phyloP scores from a whole-genome alignment of 2,797 vertebrate species.

The Malurus leucopterus region DNA sequence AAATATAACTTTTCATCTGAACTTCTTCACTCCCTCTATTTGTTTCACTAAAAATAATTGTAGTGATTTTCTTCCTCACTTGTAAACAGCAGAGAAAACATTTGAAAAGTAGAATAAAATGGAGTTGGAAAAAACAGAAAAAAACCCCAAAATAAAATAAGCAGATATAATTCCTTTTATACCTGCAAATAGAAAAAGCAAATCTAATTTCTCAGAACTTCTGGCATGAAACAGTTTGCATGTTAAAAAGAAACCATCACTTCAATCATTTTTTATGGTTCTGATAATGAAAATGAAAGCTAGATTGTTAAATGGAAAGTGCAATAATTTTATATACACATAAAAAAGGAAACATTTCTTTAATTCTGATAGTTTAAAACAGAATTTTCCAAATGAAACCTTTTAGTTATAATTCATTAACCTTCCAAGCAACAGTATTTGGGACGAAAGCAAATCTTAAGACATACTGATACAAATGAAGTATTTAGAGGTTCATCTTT shows the following conservation, averaged over 20 bases:
- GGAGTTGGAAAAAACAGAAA: neutral
- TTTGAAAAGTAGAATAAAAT: constrained; percentile 22
- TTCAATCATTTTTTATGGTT: constrained; percentile 66
- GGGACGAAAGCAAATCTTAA: neutral
- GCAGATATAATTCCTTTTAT: constrained; percentile 32
- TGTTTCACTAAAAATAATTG: constrained; percentile 62
- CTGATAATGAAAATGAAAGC: constrained; percentile 66
- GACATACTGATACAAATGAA: neutral
- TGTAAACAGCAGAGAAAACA: constrained; percentile 22
- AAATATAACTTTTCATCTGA: constrained; percentile 67
- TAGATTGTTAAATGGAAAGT: constrained; percentile 58
- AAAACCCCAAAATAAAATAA: neutral
- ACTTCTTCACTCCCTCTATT: constrained; percentile 54
- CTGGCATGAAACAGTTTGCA: constrained; percentile 58
- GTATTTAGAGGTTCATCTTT: constrained; percentile 32
- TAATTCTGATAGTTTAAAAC: constrained; percentile 68
- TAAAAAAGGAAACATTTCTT: constrained; percentile 54
- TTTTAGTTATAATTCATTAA: constrained; percentile 62
- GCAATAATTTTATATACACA: constrained; percentile 41
- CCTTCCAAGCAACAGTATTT: neutral
- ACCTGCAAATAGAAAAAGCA: constrained; percentile 35
- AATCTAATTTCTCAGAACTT: constrained; percentile 59
- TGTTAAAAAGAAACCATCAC: constrained; percentile 61
- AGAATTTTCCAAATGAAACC: constrained; percentile 63
- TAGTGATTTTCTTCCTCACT: constrained; percentile 36